Percentiles rank a stretch among this genome's conserved stretches.
phyloP scores from a whole-genome alignment of 2,888 invertebrate species.

The Clivina fossor region DNA sequence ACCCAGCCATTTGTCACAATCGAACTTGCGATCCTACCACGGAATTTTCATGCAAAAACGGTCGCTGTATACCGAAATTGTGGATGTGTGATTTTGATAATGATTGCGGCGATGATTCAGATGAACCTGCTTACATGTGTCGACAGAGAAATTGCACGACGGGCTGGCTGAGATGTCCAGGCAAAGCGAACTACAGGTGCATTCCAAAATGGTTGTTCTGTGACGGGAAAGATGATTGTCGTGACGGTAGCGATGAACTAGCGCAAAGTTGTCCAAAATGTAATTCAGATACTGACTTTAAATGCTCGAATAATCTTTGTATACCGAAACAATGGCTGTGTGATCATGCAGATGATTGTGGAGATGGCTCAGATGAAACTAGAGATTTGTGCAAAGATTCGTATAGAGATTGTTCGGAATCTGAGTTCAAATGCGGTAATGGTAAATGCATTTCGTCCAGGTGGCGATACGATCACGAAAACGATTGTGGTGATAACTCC shows the following conservation, averaged over 20 bases:
- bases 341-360: conserved; percentile 96
- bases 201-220: conserved; percentile 98
- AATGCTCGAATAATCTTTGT: conserved; percentile 78
- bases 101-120: conserved; percentile 93
- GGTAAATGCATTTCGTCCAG: conserved; percentile 89
- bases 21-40: conserved; percentile 79
- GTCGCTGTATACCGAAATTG: conserved; percentile 87
- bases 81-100: conserved; percentile 97
- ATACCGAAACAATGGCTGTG: conserved; percentile 80
- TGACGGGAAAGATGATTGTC: conserved; percentile 95
- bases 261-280: conserved; percentile 90
- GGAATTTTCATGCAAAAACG: conserved; percentile 87
- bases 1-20: conserved; percentile 82
- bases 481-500: conserved; percentile 93
- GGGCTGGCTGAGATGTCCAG: conserved; percentile 95
- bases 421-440: conserved; percentile 85
- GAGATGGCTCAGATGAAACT: conserved; percentile 89
- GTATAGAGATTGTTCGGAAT: conserved; percentile 91
- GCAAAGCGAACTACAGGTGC: conserved; percentile 88
- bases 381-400: conserved; percentile 77
- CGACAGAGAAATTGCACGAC: conserved; percentile 89
- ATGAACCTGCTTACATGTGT: conserved; percentile 92
- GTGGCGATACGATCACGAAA: conserved; percentile 95
- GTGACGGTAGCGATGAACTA: conserved; percentile 92
- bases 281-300: conserved; percentile 84